These are phyloP conservation scores for Psephotus haematonotus DNA, from an alignment of 2,113 vertebrate genomes.

Conservation along the genomic window DNA sequence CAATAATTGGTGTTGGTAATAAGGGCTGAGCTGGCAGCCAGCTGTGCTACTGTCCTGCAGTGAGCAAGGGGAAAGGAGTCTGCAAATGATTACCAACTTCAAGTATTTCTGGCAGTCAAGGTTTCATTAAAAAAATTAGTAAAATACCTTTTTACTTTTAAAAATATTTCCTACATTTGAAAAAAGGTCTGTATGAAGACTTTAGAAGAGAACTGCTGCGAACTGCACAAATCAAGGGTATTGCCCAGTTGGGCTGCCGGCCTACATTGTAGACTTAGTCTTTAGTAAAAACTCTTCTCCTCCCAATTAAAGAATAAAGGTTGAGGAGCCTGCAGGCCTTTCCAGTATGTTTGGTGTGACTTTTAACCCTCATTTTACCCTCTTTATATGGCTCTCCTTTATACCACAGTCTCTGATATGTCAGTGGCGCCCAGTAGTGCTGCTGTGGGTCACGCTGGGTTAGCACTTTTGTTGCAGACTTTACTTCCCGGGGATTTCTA, in stretches of 20 bases:
- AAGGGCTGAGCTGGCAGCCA: constrained; percentile 67
- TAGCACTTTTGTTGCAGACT: constrained; percentile 19
- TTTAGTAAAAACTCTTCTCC: constrained; percentile 75
- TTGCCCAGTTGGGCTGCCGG: constrained; percentile 77
- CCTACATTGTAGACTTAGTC: constrained; percentile 77
- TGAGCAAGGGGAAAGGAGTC: constrained; percentile 57
- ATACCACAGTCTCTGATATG: constrained; percentile 12
- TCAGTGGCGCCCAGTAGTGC: neutral
- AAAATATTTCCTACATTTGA: constrained; percentile 68
- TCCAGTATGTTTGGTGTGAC: constrained; percentile 72
- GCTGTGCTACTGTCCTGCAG: constrained; percentile 69
- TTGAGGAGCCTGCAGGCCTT: constrained; percentile 69
- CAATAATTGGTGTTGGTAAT: constrained; percentile 75
- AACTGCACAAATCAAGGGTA: constrained; percentile 76
- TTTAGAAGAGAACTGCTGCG: constrained; percentile 68
- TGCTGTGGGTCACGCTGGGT: constrained; percentile 49
- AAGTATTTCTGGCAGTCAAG: constrained; percentile 67
- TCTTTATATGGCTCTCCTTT: constrained; percentile 59
- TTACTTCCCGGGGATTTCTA: neutral
- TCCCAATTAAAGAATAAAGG: constrained; percentile 81
- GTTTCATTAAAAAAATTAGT: constrained; percentile 78
- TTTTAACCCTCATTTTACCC: constrained; percentile 73
- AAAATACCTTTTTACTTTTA: constrained; percentile 71
- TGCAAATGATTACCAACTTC: constrained; percentile 65
- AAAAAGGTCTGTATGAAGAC: constrained; percentile 53